Conservation (phyloP, 2,888 invertebrate species). For the Drosophila fulvimacula region DNA sequence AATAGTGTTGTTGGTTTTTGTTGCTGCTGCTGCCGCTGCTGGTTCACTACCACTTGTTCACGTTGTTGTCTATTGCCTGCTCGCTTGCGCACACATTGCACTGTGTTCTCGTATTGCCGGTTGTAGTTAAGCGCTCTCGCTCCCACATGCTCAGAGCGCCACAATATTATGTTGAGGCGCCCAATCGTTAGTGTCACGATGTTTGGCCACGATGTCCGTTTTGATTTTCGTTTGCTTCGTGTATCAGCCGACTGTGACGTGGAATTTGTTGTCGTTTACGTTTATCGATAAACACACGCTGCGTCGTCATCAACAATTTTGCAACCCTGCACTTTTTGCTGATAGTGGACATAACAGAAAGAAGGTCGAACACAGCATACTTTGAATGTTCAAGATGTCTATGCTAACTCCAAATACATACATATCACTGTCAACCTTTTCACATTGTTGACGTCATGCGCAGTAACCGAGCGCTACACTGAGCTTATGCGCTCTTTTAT, state of each 20-base stretch:
- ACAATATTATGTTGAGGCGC: conserved; percentile 53
- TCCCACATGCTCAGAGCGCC: conserved; percentile 50
- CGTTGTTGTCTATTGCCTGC: conserved; percentile 61
- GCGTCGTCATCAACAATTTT: neutral
- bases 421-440: neutral
- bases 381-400: conserved; percentile 7
- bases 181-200: conserved; percentile 43
- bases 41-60: conserved; percentile 68
- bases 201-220: conserved; percentile 54
- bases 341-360: neutral
- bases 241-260: conserved; percentile 57
- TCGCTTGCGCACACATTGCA: conserved; percentile 39
- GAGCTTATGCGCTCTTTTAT: conserved; percentile 2
- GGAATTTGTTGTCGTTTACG: conserved; percentile 48
- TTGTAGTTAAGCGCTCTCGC: conserved; percentile 56
- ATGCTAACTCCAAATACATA: neutral
- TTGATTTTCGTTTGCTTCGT: conserved; percentile 46
- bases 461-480: neutral
- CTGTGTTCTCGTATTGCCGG: conserved; percentile 43
- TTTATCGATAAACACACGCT: conserved; percentile 42
- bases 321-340: conserved; percentile 33
- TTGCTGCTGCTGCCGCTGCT: conserved; percentile 34
- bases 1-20: conserved; percentile 39
- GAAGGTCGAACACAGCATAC: conserved; percentile 9
- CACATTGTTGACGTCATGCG: conserved; percentile 23